These are phyloP conservation scores for Denticeps clupeoides DNA, from an alignment of 2,797 vertebrate genomes.

Conservation along the genomic window DNA sequence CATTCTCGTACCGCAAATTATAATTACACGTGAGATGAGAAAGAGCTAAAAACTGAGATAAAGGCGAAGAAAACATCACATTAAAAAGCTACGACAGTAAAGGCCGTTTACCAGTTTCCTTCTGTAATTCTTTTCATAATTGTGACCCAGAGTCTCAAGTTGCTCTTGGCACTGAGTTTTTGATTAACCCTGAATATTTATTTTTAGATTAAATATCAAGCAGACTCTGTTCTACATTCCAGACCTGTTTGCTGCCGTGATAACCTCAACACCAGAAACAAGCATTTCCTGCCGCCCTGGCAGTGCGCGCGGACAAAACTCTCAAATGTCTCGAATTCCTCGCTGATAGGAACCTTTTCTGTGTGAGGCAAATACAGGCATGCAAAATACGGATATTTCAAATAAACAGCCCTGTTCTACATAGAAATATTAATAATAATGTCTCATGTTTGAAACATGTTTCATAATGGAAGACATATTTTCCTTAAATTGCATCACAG, in stretches of 20 bases:
- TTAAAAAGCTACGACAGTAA: no score
- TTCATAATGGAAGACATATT: no score
- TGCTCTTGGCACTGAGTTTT: conserved; percentile 30
- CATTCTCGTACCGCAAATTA: no score
- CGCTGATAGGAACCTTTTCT: conserved; percentile 3
- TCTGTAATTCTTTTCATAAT: conserved; percentile 3
- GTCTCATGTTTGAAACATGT: no score
- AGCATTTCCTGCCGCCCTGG: conserved; percentile 17
- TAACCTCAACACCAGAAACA: conserved; percentile 25
- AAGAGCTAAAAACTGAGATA: neutral
- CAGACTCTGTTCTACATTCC: conserved; percentile 35
- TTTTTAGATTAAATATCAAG: conserved; percentile 44
- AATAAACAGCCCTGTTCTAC: no score
- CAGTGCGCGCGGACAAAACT: neutral
- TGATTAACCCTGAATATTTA: conserved; percentile 25
- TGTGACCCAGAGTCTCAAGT: conserved; percentile 20
- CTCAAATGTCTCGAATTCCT: neutral
- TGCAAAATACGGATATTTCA: neutral
- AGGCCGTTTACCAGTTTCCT: no score
- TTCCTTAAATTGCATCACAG: no score
- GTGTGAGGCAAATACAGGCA: neutral
- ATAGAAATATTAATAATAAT: no score
- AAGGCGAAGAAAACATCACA: no score
- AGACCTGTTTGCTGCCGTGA: conserved; percentile 15
- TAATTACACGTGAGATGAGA: neutral